Evolutionary conservation across 2,797 vertebrate species (phyloP), one percentile per base, ranked within the genome.

Genomic region (Sebastes hubbsi): DNA sequence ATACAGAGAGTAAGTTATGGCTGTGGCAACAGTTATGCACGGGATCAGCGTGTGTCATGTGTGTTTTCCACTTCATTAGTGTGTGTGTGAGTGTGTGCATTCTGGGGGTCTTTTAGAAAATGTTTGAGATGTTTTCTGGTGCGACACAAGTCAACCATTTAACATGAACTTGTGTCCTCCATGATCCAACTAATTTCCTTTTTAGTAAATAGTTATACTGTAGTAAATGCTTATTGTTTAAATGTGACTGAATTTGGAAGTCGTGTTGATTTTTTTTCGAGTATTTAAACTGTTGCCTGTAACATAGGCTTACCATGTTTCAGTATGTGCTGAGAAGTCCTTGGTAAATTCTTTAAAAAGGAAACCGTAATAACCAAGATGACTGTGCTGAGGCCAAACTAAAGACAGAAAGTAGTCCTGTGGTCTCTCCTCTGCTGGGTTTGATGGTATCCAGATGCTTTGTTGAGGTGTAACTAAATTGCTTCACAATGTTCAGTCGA

Each of bases 371-470:
- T 12, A 58, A 58, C 2, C 34, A 22, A 16, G 11, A 5, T 24
- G n/a, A 80, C 24, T 36, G 20, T 16, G 20, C 20, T 38, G 10
- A 18, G 8, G 8, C 25, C 27, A 22, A 59, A 69, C 27, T 24
- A 20, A 61, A 70, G 38, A 61, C 54, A 38, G 6, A 30, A 70
- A 62, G 36, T n/a, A 63, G 34, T 72, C 63, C 1, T 56, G 27
- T 24, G 30, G 36, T 34, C n/a, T 73, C 36, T 54, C 6, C 46
- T 54, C 8, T 74, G 58, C 61, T 5, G 38, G 58, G 13, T 20
- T 29, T 70, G 81, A 89, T 82, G 46, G 30, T 32, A 82, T 91
- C 88, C 90, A 89, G 83, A 90, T 90, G 86, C 70, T 63, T 64
- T 42, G 74, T 74, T 32, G 32, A 78, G 67, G 84, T 70, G 84